Evolutionary conservation across 2,888 invertebrate species (phyloP).

Genomic region (Fabriciana adippe): DNA sequence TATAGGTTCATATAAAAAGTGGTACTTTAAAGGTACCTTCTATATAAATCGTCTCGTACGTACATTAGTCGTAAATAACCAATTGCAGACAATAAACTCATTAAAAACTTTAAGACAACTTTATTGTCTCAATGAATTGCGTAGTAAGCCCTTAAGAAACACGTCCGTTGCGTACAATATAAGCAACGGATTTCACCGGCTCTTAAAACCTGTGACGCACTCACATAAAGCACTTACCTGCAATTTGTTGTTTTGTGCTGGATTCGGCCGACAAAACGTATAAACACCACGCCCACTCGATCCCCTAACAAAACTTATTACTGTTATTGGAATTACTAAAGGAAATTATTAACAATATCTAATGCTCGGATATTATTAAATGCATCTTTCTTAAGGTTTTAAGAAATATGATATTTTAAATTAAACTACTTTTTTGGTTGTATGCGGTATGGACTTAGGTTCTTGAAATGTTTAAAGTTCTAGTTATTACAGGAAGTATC

Average conservation of each 20-base stretch:
- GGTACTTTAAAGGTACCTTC: too few relatives aligned
- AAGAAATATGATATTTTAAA: too few relatives aligned
- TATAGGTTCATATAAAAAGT: too few relatives aligned
- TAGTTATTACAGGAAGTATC: too few relatives aligned
- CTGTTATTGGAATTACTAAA: slow-evolving; percentile 6
- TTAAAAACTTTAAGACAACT: slow-evolving; percentile 9
- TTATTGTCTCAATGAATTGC: slow-evolving; percentile 6
- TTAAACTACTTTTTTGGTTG: too few relatives aligned
- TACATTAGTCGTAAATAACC: slow-evolving; percentile 1
- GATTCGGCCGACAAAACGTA: slow-evolving; percentile 14
- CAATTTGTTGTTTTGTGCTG: slow-evolving; percentile 24
- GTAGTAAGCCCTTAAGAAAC: slow-evolving; percentile 6
- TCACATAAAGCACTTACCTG: slow-evolving; percentile 26
- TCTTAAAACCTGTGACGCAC: slow-evolving; percentile 29
- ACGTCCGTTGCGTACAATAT: slow-evolving; percentile 3
- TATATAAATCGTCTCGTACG: background rate
- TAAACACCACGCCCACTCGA: slow-evolving; percentile 19
- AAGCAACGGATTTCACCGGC: slow-evolving; percentile 14
- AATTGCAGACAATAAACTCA: slow-evolving; percentile 13
- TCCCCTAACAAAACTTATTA: slow-evolving; percentile 7
- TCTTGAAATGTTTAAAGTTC: too few relatives aligned
- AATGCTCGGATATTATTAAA: background rate
- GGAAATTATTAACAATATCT: slow-evolving; percentile 5
- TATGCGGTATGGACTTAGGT: too few relatives aligned
- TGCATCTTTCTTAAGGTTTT: too few relatives aligned